Conservation (phyloP, 2,113 vertebrate genomes). For the Corythornis madagascariensis region DNA sequence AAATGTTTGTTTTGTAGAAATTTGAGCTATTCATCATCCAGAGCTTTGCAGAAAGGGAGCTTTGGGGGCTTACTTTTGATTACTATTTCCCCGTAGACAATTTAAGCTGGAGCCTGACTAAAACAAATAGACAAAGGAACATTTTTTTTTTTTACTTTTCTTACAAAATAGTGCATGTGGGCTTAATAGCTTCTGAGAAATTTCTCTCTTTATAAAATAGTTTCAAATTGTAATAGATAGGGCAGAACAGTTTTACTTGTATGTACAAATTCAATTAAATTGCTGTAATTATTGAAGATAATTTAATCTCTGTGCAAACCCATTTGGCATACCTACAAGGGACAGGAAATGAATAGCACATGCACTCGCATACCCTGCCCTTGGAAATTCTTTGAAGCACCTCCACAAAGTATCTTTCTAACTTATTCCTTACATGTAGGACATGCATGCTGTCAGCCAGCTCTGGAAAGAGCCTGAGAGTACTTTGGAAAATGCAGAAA, state of each 20-base stretch:
- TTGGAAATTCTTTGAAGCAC: background rate
- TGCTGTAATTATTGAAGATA: background rate
- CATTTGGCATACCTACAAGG: background rate
- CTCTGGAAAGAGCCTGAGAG: background rate
- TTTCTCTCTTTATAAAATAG: background rate
- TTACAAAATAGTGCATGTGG: background rate
- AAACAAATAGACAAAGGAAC: background rate
- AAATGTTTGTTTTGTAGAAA: background rate
- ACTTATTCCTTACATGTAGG: background rate
- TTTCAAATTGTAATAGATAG: background rate
- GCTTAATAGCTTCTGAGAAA: background rate
- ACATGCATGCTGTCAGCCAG: background rate
- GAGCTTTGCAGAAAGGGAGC: background rate
- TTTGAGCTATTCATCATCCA: background rate
- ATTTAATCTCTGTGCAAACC: constrained; percentile 8
- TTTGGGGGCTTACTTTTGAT: background rate
- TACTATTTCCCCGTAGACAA: background rate
- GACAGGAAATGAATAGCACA: background rate
- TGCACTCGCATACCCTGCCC: background rate
- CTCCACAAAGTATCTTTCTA: background rate
- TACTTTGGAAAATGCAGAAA: background rate
- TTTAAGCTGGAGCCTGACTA: background rate
- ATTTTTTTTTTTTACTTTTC: background rate
- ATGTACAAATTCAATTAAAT: constrained; percentile 12
- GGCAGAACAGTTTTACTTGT: background rate